Evolutionary conservation across 2,888 invertebrate species (phyloP).

Genomic region (Andrena minutula): DNA sequence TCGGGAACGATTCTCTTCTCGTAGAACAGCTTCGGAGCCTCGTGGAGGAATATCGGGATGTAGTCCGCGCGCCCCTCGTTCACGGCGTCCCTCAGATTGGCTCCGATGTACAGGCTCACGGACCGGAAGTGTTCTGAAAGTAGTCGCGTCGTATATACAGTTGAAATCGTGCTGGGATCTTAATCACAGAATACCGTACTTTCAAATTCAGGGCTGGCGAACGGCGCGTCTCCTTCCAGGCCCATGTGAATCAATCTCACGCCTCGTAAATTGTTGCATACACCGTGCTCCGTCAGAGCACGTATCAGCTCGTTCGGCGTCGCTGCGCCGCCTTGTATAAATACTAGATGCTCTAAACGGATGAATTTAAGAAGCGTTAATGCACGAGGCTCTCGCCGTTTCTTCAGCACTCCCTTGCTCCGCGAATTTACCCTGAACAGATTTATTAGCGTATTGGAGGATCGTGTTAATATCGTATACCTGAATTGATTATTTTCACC

Average conservation of each 20-base stretch:
- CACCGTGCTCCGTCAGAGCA: slow-evolving; percentile 87
- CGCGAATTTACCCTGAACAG: not conserved
- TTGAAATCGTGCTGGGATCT: not conserved
- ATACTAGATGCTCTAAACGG: slow-evolving; percentile 86
- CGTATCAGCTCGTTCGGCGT: slow-evolving; percentile 87
- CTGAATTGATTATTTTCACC: slow-evolving; percentile 79
- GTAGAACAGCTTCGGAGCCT: slow-evolving; percentile 88
- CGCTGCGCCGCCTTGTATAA: slow-evolving; percentile 88
- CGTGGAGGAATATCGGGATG: slow-evolving; percentile 88
- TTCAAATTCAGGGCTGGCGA: slow-evolving; percentile 86
- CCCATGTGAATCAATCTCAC: slow-evolving; percentile 87
- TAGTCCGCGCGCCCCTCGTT: slow-evolving; percentile 87
- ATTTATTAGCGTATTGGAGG: not conserved
- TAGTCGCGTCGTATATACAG: not conserved
- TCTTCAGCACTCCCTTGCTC: not conserved
- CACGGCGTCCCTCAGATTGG: slow-evolving; percentile 86
- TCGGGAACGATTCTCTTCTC: slow-evolving; percentile 86
- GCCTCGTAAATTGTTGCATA: slow-evolving; percentile 85
- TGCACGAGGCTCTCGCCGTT: not conserved
- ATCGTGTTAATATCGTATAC: slow-evolving; percentile 55
- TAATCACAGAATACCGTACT: slow-evolving; percentile 80
- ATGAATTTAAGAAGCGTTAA: not conserved
- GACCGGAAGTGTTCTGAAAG: slow-evolving; percentile 86
- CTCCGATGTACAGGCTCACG: slow-evolving; percentile 87
- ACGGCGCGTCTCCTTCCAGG: slow-evolving; percentile 87